phyloP scores from a whole-genome alignment of 2,888 invertebrate genomes.

The Athetis lepigone region DNA sequence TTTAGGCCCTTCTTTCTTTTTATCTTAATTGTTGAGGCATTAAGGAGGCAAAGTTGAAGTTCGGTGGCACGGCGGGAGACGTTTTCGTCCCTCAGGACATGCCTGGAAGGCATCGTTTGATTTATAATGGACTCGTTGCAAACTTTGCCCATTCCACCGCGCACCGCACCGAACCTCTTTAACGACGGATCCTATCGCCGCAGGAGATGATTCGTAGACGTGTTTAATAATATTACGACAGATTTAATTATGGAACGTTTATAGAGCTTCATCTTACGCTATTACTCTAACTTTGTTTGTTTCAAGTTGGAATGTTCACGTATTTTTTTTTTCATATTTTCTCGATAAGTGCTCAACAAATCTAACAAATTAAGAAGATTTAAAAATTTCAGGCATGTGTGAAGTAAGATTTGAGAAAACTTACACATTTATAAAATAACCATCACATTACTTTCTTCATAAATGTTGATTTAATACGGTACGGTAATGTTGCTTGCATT shows the following conservation, averaged over 20 bases:
- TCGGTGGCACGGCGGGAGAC: constrained; percentile 85
- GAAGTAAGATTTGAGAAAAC: neutral
- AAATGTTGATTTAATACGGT: no score
- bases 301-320: constrained; percentile 69
- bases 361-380: constrained; percentile 22
- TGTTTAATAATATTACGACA: constrained; percentile 90
- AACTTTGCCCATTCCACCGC: constrained; percentile 89
- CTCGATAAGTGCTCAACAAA: constrained; percentile 35
- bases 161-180: constrained; percentile 87
- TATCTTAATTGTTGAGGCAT: constrained; percentile 90
- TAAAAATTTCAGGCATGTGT: neutral
- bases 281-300: constrained; percentile 81
- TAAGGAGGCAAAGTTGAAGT: constrained; percentile 89
- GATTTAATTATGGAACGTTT: constrained; percentile 90
- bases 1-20: constrained; percentile 89
- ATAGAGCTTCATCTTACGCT: constrained; percentile 82
- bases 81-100: constrained; percentile 89
- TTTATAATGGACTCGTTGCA: constrained; percentile 91
- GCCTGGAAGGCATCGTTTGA: constrained; percentile 90
- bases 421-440: neutral
- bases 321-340: constrained; percentile 59
- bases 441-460: no score
- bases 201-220: constrained; percentile 90
- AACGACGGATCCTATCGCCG: constrained; percentile 89
- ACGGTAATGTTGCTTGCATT: no score